These are phyloP conservation scores for Petroica traversi DNA, from an alignment of 2,113 vertebrate species.

Conservation along the genomic window DNA sequence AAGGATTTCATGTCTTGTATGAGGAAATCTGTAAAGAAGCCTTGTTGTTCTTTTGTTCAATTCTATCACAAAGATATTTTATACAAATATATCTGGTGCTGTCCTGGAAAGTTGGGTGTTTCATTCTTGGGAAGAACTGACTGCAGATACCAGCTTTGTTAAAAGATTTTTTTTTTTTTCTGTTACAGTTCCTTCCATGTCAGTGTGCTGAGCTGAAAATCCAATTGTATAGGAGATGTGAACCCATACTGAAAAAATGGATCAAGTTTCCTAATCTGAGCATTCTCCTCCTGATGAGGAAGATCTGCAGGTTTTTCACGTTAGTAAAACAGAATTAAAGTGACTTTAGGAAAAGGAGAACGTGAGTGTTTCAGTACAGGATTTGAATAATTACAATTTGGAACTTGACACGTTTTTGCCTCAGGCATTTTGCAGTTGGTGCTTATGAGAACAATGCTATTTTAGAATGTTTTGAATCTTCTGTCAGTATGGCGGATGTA, in stretches of 20 bases:
- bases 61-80: neutral
- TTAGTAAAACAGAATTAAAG: neutral
- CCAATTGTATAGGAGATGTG: neutral
- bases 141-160: neutral
- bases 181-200: neutral
- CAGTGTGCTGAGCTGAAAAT: neutral
- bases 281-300: neutral
- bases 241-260: neutral
- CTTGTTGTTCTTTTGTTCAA: neutral
- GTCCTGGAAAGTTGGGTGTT: neutral
- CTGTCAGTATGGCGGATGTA: neutral
- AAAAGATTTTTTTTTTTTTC: neutral
- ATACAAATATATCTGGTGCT: neutral
- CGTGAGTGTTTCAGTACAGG: neutral
- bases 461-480: neutral
- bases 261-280: neutral
- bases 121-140: neutral
- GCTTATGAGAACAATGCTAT: neutral
- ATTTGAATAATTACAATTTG: neutral
- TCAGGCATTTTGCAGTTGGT: neutral
- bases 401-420: neutral
- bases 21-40: conserved; percentile 20
- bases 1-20: neutral
- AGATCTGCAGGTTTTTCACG: neutral
- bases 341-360: neutral